Evolutionary conservation across 2,797 vertebrate species (phyloP), one percentile per base, ranked within the genome.

Genomic region (Anabas testudineus): DNA sequence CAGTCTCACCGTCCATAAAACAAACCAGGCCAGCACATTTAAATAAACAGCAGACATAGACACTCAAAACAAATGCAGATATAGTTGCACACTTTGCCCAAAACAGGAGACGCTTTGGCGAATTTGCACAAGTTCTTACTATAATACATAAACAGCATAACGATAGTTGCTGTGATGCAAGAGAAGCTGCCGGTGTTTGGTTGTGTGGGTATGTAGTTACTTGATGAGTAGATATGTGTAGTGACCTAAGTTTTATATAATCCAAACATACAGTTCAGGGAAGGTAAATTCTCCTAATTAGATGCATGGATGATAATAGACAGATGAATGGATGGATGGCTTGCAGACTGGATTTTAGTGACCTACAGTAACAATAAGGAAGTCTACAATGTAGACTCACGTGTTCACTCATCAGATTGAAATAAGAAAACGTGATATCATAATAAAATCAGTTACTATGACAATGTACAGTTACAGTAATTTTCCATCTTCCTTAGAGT

Each of bases 1-100:
- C 26, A 81, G 51, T 30, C 5, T 24, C 26, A 7, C 53, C 3
- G 41, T 34, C n/a, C 15, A 45, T 82, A 69, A 82, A 87, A 69
- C 71, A 88, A 86, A 81, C 53, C 52, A 71, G 59, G 7, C 49
- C 45, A 75, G 10, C 57, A 67, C 43, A 34, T 85, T 82, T 72
- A 56, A 76, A 83, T 76, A 87, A 80, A 83, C 72, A 77, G 21
- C 49, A 78, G 61, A 72, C 57, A 42, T 7, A 15, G 32, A 55
- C 4, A 13, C 48, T 66, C 13, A 48, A 67, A 67, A 78, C 67
- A 76, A 65, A 81, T 18, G 14, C 67, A 58, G 55, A 19, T 26
- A 32, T 37, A 22, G 32, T 53, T n/a, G 32, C 15, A 56, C 8
- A 15, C 24, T 22, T 71, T 62, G 28, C 34, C 18, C 14, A 52